Conservation (phyloP, 2,797 vertebrate genomes). For the Myiotriccus ornatus region DNA sequence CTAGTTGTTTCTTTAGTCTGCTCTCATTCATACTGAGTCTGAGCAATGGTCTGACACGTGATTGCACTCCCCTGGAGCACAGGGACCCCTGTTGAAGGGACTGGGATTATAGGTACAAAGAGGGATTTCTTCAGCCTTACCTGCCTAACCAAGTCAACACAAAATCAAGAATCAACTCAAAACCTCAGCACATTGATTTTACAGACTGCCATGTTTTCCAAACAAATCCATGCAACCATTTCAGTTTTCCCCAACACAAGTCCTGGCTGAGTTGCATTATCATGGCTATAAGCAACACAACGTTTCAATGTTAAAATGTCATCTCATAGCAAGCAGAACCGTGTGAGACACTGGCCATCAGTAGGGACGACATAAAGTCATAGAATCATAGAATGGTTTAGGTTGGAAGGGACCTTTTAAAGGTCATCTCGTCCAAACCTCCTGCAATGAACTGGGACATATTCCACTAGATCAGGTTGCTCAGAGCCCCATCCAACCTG, state of each 20-base stretch:
- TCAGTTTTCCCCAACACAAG: not conserved
- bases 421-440: not conserved
- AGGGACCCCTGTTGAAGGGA: not conserved
- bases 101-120: not conserved
- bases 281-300: not conserved
- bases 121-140: not conserved
- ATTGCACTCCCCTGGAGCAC: not conserved
- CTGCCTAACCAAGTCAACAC: not conserved
- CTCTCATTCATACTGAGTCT: not conserved
- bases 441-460: not conserved
- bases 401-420: not conserved
- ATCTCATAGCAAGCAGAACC: not conserved
- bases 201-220: not conserved
- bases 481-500: not conserved
- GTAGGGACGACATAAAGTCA: not conserved
- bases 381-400: not conserved
- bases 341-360: not conserved
- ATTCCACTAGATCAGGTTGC: not conserved
- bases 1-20: not conserved
- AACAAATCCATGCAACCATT: not conserved
- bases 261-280: not conserved
- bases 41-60: not conserved
- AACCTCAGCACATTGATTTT: not conserved
- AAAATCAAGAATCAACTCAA: not conserved
- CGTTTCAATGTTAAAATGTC: not conserved